Base-by-base conservation (phyloP, 2,113 vertebrate species). In the Silurus meridionalis region DNA sequence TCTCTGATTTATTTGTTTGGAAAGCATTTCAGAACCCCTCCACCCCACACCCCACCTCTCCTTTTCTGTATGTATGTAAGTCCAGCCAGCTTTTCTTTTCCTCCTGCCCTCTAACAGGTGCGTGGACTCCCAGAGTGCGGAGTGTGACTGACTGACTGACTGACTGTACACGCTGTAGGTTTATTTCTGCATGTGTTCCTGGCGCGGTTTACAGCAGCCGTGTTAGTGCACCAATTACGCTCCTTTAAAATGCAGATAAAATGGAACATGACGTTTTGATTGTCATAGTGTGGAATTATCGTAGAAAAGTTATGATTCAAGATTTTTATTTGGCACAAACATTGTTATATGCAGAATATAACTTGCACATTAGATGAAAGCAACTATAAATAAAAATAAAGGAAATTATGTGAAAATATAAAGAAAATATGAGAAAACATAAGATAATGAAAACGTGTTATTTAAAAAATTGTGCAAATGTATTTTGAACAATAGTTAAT, bases 1-100 rank as follows among this genome's bases (percentile, higher is more conserved):
- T 90, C 28, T 77, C 82, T 60, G 17, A 80, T 71, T 87, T 84
- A 52, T 23, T 84, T 58, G 8, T 58, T 50, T 23, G 77, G 13
- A 21, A 25, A 74, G 75, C 28, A 86, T 17, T 69, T 69, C 81
- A 55, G 50, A 28, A 8, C 0, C 8, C 7, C 11, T 0, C 14
- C 53, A 8, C 50, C 9, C 17, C 61, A 14, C 46, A 50, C 9
- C 14, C n/a, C 15, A 13, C 53, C 77, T 74, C 9, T 11, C 46
- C 23, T 19, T 10, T 11, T 80, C 46, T 80, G 57, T 46, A 61
- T 48, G 15, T 80, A 37, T 37, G 14, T 46, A 61, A 60, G 61
- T 61, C 78, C 57, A 80, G 57, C 8, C 78, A 61, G 57, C 17
- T 48, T 80, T 46, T 23, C 28, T 61, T 61, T 58, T 80, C 23